These are phyloP conservation scores for Congeria kusceri DNA, from an alignment of 2,888 invertebrate species.

Conservation along the genomic window DNA sequence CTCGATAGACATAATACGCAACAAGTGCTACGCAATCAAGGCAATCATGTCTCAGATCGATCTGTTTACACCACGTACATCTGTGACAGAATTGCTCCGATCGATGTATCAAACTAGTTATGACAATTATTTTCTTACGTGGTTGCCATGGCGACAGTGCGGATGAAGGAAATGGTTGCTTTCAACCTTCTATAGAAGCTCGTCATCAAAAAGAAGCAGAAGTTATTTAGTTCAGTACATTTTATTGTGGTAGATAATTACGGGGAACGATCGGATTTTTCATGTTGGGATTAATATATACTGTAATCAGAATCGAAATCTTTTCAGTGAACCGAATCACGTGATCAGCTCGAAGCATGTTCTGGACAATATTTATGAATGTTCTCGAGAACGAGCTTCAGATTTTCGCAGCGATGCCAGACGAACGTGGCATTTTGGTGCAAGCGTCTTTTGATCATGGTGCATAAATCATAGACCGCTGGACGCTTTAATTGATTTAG, in stretches of 20 bases:
- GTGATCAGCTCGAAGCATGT: no score
- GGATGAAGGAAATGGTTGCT: background rate
- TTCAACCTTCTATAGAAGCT: conserved; percentile 2
- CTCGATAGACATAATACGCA: background rate
- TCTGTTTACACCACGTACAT: conserved; percentile 24
- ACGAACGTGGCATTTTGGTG: background rate
- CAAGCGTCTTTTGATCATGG: conserved; percentile 4
- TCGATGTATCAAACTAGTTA: conserved; percentile 24
- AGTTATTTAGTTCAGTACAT: no score
- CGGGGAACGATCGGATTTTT: no score
- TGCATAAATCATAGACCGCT: background rate
- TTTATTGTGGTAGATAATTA: no score
- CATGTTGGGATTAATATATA: background rate
- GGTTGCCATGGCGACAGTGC: conserved; percentile 20
- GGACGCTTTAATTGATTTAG: conserved; percentile 40
- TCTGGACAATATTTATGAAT: no score
- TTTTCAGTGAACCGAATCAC: conserved; percentile 1
- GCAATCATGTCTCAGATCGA: background rate
- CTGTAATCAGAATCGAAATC: conserved; percentile 9
- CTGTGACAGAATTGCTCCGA: conserved; percentile 10
- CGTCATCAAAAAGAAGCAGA: background rate
- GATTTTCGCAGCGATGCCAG: no score
- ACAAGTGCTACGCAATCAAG: conserved; percentile 5
- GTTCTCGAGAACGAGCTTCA: no score
- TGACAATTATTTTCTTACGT: conserved; percentile 23